Base-by-base conservation (phyloP, 1,140 invertebrate genomes). In the Phthorimaea operculella region DNA sequence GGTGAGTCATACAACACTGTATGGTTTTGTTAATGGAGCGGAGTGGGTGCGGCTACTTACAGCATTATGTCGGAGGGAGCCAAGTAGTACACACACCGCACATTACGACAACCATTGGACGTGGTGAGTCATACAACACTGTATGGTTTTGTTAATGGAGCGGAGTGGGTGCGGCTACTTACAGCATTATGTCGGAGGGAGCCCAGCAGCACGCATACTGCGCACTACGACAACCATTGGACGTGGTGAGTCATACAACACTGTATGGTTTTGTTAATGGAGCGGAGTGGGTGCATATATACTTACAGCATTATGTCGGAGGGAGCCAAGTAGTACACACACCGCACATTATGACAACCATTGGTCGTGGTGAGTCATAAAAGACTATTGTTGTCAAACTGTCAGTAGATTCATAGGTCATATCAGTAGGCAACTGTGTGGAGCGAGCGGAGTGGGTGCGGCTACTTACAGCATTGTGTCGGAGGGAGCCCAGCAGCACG, bases 361-460 rank as follows among this genome's bases (percentile, higher is more conserved):
- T 63, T 96, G 94, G 92, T 88, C 92, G 21, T 97, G 93, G 93
- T 95, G 79, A 5, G 33, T 34, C n/a, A n/a, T n/a, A n/a, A n/a
- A n/a, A 2, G 21, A 6, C 6, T 28, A 28, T 28, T 28, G 2
- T 28, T 28, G n/a, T n/a, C n/a, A n/a, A n/a, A n/a, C n/a, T n/a
- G n/a, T n/a, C n/a, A n/a, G n/a, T n/a, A n/a, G n/a, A n/a, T n/a
- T n/a, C n/a, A n/a, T n/a, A n/a, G n/a, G n/a, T n/a, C n/a, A n/a
- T n/a, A n/a, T n/a, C 21, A 28, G 21, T 28, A 28, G 2, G 21
- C 21, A 28, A 28, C 79, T 96, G 95, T 86, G 95, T 97, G 18
- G 95, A 96, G 83, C 93, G 95, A 73, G 95, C 95, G 69, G 94
- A 96, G 88, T 97, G 95, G 95, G 89, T 96, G 66, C 94, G 96